Evolutionary conservation across 2,113 vertebrate genomes (phyloP), one percentile per base, ranked within the genome.

Genomic region (Chaenogobius annularis): DNA sequence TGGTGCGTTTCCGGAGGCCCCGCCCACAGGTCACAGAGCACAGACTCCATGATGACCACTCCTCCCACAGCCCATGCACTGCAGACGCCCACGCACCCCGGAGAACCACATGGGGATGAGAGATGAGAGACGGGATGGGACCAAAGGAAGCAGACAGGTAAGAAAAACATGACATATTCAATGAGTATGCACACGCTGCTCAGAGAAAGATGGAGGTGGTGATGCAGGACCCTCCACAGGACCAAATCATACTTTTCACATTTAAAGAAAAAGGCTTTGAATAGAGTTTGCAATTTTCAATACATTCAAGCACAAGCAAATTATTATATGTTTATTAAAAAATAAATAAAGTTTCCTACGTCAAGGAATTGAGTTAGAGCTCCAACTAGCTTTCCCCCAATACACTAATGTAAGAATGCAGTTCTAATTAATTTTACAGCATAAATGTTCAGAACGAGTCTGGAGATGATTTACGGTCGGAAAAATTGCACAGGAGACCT

Each of bases 41-140:
- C 90, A 97, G 94, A 93, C 95, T 98, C 96, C 97, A 98, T 69
- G 94, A 95, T 70, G 95, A 96, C 96, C 96, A 97, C 88, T 95
- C 94, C 92, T 96, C 93, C 95, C 96, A 97, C 83, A 87, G 92
- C 89, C 95, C 94, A 93, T 94, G 94, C 93, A 94, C 96, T 98
- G 95, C 88, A 94, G 86, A 96, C 79, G 86, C 79, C 87, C 89
- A 78, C 78, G 65, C 31, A 85, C 52, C 68, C 35, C 83, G 59
- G 4, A 63, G 61, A 78, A 69, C 72, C 75, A 83, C n/a, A 77
- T 74, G 72, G 72, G 73, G 66, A 84, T 89, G 87, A 86, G 82
- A 83, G 62, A 83, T 79, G 85, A 80, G 65, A 63, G 68, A 44
- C 12, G 43, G 73, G 75, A 56, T 2, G 10, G 68, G 69, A 70